Evolutionary conservation across 2,888 invertebrate genomes (phyloP).

Genomic region (Sarcophaga caerulescens): DNA sequence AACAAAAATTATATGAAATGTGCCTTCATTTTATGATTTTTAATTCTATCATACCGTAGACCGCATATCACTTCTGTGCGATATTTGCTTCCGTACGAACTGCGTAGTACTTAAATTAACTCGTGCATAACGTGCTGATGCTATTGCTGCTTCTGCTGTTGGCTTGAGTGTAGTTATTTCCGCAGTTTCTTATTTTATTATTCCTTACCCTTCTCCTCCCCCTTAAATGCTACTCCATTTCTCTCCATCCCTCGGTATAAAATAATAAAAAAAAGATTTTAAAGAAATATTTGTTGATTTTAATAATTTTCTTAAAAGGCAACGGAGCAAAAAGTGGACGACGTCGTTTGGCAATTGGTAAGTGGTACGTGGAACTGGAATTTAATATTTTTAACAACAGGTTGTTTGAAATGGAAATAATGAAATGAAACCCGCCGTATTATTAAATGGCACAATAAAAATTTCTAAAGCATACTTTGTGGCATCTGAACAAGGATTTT

Average conservation of each 20-base stretch:
- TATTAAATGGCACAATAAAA: slow-evolving; percentile 20
- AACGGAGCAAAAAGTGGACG: not conserved
- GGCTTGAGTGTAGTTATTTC: slow-evolving; percentile 43
- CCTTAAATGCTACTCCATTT: too few relatives aligned
- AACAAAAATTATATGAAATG: slow-evolving; percentile 42
- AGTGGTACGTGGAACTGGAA: not conserved
- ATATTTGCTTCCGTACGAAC: not conserved
- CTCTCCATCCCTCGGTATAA: too few relatives aligned
- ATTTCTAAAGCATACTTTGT: not conserved
- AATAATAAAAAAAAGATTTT: not conserved
- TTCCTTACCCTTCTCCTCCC: not conserved
- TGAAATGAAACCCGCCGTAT: slow-evolving; percentile 12
- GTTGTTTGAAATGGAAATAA: not conserved
- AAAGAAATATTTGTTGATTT: slow-evolving; percentile 54
- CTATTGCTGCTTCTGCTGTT: not conserved
- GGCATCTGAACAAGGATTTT: not conserved
- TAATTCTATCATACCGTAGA: slow-evolving; percentile 56
- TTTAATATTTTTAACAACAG: slow-evolving; percentile 24
- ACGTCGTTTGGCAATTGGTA: not conserved
- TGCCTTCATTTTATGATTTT: slow-evolving; percentile 54
- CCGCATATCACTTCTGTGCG: slow-evolving; percentile 41
- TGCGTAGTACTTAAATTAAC: slow-evolving; percentile 58
- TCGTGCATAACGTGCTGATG: slow-evolving; percentile 56
- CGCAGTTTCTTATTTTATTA: slow-evolving; percentile 27
- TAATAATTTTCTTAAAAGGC: slow-evolving; percentile 49